Evolutionary conservation across 2,113 vertebrate genomes (phyloP).

Genomic region (Lophura nycthemera): DNA sequence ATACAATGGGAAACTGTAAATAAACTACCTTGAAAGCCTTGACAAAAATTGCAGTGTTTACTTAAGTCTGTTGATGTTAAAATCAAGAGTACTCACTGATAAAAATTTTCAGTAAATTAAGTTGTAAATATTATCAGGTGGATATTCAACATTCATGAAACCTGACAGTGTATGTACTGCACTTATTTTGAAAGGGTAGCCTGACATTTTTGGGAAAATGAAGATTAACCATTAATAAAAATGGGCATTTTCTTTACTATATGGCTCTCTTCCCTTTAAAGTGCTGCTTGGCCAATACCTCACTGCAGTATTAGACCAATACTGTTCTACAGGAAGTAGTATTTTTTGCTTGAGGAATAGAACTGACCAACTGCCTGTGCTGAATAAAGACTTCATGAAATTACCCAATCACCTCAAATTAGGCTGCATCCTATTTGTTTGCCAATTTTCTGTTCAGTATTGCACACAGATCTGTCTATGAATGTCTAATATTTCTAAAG

Average conservation of each 20-base stretch:
- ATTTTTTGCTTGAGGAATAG: background rate
- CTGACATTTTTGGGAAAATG: background rate
- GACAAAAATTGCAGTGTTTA: background rate
- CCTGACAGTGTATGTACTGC: background rate
- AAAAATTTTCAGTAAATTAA: background rate
- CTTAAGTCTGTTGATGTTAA: background rate
- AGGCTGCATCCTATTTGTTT: background rate
- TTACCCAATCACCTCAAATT: background rate
- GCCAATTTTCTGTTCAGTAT: accelerated
- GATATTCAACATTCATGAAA: background rate
- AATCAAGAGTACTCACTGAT: accelerated
- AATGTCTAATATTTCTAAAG: background rate
- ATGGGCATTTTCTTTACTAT: background rate
- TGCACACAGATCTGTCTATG: background rate
- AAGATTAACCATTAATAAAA: background rate
- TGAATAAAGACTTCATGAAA: background rate
- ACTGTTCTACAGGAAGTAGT: accelerated
- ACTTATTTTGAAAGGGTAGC: background rate
- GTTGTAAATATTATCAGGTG: background rate
- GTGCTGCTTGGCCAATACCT: background rate
- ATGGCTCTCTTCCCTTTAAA: background rate
- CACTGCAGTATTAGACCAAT: background rate
- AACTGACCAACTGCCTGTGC: background rate
- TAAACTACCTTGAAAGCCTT: background rate
- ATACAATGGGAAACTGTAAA: background rate